Conservation (phyloP, 2,113 vertebrate species). For the Melanocharis versteri region DNA sequence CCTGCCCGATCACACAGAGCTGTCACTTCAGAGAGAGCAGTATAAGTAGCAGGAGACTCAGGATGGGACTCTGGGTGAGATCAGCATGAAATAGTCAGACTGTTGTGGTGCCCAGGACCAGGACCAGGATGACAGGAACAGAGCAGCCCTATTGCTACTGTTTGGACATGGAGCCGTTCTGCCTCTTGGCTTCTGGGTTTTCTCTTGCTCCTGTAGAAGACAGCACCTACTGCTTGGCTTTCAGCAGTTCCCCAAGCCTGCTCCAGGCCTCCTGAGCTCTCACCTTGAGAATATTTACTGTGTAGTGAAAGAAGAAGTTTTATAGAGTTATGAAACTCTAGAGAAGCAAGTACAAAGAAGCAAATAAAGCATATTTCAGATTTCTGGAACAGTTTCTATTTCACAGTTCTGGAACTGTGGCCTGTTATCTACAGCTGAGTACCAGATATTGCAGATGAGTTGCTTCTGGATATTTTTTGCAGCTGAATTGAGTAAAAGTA, state of each 20-base stretch:
- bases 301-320: not conserved
- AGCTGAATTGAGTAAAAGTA: not conserved
- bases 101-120: not conserved
- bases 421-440: not conserved
- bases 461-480: not conserved
- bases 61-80: not conserved
- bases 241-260: not conserved
- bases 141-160: accelerated
- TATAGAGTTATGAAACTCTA: not conserved
- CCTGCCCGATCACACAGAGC: not conserved
- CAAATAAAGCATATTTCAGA: not conserved
- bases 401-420: not conserved
- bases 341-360: not conserved
- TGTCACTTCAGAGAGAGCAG: not conserved
- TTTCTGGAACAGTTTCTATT: no score
- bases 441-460: not conserved
- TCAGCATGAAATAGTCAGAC: accelerated
- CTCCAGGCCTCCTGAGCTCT: not conserved
- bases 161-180: not conserved
- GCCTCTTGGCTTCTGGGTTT: not conserved
- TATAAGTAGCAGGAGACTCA: not conserved
- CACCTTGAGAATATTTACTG: not conserved
- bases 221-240: not conserved
- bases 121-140: not conserved
- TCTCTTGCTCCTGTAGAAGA: not conserved